Conservation (phyloP, 2,888 invertebrate species). For the Eupeodes latifasciatus region DNA sequence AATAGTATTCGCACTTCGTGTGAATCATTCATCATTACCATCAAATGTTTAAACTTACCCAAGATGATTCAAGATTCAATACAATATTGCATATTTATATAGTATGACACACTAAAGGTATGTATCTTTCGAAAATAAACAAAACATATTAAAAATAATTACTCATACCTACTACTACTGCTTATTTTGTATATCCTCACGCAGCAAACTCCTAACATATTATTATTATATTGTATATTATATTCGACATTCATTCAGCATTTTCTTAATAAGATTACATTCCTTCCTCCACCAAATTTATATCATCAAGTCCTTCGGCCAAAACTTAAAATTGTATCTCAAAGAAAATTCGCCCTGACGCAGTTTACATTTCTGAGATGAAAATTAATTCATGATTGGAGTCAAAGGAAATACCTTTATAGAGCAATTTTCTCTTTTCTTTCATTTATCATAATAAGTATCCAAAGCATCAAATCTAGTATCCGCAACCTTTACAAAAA, state of each 20-base stretch:
- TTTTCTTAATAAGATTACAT: slow-evolving; percentile 39
- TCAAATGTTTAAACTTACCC: too few relatives aligned
- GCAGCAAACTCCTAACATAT: too few relatives aligned
- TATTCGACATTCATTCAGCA: slow-evolving; percentile 39
- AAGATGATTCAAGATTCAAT: too few relatives aligned
- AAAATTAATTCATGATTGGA: slow-evolving; percentile 72
- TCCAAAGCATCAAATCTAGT: slow-evolving; percentile 40
- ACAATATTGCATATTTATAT: too few relatives aligned
- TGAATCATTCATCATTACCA: too few relatives aligned
- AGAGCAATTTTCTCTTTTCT: slow-evolving; percentile 65
- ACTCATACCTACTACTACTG: too few relatives aligned
- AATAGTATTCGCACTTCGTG: too few relatives aligned
- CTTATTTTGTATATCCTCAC: too few relatives aligned
- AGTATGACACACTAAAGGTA: too few relatives aligned
- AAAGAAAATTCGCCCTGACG: slow-evolving; percentile 41
- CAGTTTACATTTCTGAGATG: slow-evolving; percentile 33
- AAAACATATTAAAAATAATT: too few relatives aligned
- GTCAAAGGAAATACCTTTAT: slow-evolving; percentile 64
- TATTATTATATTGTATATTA: not conserved
- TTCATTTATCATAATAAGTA: slow-evolving; percentile 59
- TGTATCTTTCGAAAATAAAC: too few relatives aligned
- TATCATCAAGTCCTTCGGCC: not conserved
- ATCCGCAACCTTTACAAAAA: slow-evolving; percentile 61
- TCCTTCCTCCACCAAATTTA: slow-evolving; percentile 9
- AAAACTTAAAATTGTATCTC: not conserved